Conservation (phyloP, 1,140 invertebrate species). For the Hylyphantes graminicola region DNA sequence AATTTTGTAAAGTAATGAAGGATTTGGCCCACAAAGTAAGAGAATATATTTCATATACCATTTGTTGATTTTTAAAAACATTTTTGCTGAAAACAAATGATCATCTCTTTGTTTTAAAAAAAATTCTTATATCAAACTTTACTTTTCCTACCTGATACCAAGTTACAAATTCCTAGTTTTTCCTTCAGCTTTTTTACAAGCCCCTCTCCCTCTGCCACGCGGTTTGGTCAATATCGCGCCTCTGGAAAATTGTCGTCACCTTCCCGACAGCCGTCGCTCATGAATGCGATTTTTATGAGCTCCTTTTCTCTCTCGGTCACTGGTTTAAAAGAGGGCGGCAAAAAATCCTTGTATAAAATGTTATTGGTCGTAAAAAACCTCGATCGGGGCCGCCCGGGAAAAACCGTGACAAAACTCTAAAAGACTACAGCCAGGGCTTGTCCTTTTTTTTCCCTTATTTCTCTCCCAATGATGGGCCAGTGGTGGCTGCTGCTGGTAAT, state of each 20-base stretch:
- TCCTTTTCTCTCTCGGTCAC: constrained; percentile 58
- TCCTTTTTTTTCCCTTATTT: neutral
- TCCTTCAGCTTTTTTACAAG: too few species aligned
- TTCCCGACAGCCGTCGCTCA: constrained; percentile 49
- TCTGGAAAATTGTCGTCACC: constrained; percentile 46
- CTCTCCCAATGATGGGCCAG: constrained; percentile 10
- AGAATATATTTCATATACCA: too few species aligned
- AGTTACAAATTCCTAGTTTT: too few species aligned
- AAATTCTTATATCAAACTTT: too few species aligned
- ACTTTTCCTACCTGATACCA: too few species aligned
- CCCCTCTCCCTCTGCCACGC: too few species aligned
- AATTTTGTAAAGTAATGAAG: too few species aligned
- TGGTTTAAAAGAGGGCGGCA: constrained; percentile 55
- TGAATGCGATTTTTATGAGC: constrained; percentile 59
- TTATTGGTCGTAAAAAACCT: constrained; percentile 60
- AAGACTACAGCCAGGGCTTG: constrained; percentile 33
- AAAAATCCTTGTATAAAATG: constrained; percentile 59
- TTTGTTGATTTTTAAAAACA: too few species aligned
- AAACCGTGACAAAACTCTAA: constrained; percentile 56
- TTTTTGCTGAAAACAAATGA: too few species aligned
- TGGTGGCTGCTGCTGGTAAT: constrained; percentile 33
- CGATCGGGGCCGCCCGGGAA: constrained; percentile 38
- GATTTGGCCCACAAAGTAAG: too few species aligned
- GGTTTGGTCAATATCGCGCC: neutral
- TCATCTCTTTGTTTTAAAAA: too few species aligned